Conservation (phyloP, 1,140 invertebrate species). For the Drosophila watanabei region DNA sequence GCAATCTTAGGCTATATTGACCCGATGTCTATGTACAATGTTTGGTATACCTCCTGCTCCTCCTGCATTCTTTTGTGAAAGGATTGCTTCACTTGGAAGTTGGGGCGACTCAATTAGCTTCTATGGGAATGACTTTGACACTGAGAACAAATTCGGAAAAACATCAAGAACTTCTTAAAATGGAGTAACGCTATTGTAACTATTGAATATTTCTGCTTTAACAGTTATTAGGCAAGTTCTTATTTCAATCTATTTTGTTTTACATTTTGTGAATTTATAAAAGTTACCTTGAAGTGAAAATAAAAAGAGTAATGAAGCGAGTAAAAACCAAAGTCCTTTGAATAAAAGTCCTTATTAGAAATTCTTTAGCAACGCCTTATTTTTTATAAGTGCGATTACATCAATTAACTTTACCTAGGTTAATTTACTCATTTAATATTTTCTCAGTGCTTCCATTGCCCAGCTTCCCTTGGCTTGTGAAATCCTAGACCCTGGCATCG, state of each 20-base stretch:
- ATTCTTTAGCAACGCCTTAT: no score
- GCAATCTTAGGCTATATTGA: conserved; percentile 34
- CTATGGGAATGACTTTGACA: not conserved
- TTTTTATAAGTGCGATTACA: not conserved
- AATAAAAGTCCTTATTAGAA: not conserved
- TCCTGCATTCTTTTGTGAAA: conserved; percentile 1
- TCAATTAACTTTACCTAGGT: no score
- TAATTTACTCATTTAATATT: no score
- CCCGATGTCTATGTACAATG: conserved; percentile 31
- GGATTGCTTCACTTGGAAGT: not conserved
- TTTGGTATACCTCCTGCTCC: not conserved
- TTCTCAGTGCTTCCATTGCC: conserved; percentile 1
- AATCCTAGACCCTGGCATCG: conserved; percentile 63
- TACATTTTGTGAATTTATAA: not conserved
- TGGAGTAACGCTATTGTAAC: not conserved
- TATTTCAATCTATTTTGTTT: not conserved
- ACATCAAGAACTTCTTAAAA: not conserved
- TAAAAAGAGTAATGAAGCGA: not conserved
- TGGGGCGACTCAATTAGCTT: not conserved
- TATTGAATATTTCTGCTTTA: not conserved
- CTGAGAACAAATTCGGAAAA: not conserved
- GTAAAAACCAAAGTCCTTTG: not conserved
- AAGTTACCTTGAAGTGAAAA: not conserved
- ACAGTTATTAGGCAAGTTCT: no score
- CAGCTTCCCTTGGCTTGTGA: not conserved